Conservation (phyloP, 2,113 vertebrate genomes). For the Cyphomyrus plagiostoma region DNA sequence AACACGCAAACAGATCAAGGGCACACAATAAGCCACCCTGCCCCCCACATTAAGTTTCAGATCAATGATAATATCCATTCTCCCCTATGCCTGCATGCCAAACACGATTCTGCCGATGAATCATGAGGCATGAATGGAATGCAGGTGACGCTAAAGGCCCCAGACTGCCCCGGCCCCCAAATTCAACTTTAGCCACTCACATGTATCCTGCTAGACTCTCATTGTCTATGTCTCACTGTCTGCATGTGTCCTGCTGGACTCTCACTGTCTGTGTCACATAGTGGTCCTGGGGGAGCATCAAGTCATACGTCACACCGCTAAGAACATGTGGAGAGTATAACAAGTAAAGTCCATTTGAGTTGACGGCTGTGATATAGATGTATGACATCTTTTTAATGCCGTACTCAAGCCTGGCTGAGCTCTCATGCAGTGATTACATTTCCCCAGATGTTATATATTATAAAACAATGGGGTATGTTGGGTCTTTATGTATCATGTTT, state of each 20-base stretch:
- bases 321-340: background rate
- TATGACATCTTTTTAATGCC: background rate
- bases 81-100: background rate
- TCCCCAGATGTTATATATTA: background rate
- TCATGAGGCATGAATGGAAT: too few relatives aligned
- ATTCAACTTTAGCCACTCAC: too few relatives aligned
- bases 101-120: too few relatives aligned
- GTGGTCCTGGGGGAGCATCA: too few relatives aligned
- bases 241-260: background rate
- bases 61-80: background rate
- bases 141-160: too few relatives aligned
- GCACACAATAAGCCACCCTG: background rate
- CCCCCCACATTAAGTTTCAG: background rate
- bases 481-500: background rate
- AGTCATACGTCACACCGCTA: background rate
- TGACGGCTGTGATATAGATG: background rate
- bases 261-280: background rate
- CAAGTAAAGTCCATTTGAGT: background rate
- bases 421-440: background rate
- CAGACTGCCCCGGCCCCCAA: too few relatives aligned
- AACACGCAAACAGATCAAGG: background rate
- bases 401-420: background rate
- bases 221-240: too few relatives aligned
- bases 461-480: background rate
- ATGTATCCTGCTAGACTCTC: too few relatives aligned